A percentile compares a stretch with the other conserved stretches of the same genome.
Evolutionary conservation across 2,113 vertebrate genomes (phyloP).

Genomic region (Connochaetes taurinus): DNA sequence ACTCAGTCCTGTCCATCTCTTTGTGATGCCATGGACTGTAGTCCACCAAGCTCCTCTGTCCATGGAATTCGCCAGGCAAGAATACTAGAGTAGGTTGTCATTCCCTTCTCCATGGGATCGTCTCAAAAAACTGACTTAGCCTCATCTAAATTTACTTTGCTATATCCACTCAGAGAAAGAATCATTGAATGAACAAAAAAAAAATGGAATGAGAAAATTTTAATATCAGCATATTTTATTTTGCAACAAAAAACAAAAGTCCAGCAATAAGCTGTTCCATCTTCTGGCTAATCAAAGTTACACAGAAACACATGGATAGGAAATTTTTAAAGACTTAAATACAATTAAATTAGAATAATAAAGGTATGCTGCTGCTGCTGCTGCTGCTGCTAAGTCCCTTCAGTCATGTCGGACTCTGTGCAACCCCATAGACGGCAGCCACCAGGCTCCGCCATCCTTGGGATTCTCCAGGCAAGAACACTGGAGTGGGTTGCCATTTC

Average conservation of each 20-base stretch:
- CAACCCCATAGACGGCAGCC: too few species aligned
- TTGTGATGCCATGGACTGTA: neutral
- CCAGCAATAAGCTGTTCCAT: neutral
- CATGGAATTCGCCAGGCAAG: neutral
- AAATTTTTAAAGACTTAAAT: neutral
- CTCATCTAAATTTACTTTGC: slow-evolving; percentile 1
- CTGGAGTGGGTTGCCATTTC: too few species aligned
- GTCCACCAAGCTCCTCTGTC: neutral
- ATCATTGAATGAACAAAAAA: neutral
- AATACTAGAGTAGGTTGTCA: neutral
- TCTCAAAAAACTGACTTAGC: neutral
- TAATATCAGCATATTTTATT: neutral
- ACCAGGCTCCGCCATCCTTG: too few species aligned
- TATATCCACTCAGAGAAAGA: neutral
- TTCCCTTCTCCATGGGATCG: neutral
- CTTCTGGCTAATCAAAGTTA: neutral
- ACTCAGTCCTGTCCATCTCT: neutral
- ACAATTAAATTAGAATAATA: neutral
- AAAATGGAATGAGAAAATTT: neutral
- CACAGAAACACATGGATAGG: neutral
- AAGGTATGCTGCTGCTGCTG: neutral
- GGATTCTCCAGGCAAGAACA: too few species aligned
- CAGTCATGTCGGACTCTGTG: too few species aligned
- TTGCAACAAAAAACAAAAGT: neutral
- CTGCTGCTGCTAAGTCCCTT: too few species aligned